Conservation (phyloP, 2,888 invertebrate genomes). For the Elmis aenea region DNA sequence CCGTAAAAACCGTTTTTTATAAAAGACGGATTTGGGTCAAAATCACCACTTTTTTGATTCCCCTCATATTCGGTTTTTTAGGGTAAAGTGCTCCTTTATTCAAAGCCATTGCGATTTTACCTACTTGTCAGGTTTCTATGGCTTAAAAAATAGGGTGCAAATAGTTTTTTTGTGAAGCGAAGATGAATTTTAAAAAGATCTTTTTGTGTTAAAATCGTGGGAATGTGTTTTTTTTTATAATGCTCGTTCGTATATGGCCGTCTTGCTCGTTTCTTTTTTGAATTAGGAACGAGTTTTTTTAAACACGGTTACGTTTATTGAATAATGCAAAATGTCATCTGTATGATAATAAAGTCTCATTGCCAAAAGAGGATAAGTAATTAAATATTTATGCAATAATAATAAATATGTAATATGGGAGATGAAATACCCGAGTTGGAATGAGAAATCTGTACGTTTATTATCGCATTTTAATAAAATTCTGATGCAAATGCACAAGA, state of each 20-base stretch:
- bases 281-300: too few species aligned
- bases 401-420: too few species aligned
- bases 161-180: conserved; percentile 27
- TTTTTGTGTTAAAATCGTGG: conserved; percentile 29
- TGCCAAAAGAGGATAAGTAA: too few species aligned
- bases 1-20: conserved; percentile 34
- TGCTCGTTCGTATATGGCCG: too few species aligned
- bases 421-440: too few species aligned
- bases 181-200: conserved; percentile 36
- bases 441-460: not conserved
- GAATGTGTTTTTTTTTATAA: conserved; percentile 25
- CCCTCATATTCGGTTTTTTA: conserved; percentile 36
- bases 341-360: too few species aligned
- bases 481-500: conserved; percentile 12
- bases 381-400: too few species aligned
- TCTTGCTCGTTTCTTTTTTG: too few species aligned
- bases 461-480: not conserved
- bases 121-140: conserved; percentile 36
- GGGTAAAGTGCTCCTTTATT: conserved; percentile 39
- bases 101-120: conserved; percentile 36
- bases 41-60: conserved; percentile 26
- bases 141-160: conserved; percentile 32
- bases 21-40: conserved; percentile 34
- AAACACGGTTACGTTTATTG: too few species aligned
- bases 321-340: too few species aligned